Conservation (phyloP, 2,888 invertebrate species). For the Caenorhabditis sp. region DNA sequence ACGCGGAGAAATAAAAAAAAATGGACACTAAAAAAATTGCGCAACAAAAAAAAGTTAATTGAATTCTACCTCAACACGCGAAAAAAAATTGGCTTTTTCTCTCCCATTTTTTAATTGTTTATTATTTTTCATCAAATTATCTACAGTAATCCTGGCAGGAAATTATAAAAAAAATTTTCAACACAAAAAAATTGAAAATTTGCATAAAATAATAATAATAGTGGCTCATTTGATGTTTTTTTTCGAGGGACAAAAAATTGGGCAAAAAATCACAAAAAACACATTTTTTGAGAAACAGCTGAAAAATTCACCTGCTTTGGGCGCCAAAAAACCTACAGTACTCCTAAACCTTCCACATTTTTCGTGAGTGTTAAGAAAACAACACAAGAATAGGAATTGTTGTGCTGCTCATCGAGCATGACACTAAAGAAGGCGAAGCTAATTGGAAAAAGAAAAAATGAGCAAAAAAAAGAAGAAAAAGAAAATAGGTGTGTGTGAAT, state of each 20-base stretch:
- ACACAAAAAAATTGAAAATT: background rate
- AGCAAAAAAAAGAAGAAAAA: background rate
- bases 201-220: background rate
- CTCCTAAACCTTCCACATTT: background rate
- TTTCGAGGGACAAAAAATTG: too few species aligned
- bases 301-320: too few species aligned
- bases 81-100: background rate
- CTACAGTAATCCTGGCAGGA: background rate
- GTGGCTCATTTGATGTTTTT: background rate
- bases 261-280: too few species aligned
- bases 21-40: background rate
- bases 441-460: slow-evolving; percentile 1
- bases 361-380: background rate
- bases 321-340: background rate
- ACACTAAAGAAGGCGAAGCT: background rate
- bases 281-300: too few species aligned
- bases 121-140: background rate
- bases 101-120: background rate
- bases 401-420: background rate
- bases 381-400: background rate
- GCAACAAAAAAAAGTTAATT: slow-evolving; percentile 1
- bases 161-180: background rate
- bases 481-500: background rate
- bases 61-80: background rate
- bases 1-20: background rate